Conservation (phyloP, 2,797 vertebrate species). For the Argentina silus region DNA sequence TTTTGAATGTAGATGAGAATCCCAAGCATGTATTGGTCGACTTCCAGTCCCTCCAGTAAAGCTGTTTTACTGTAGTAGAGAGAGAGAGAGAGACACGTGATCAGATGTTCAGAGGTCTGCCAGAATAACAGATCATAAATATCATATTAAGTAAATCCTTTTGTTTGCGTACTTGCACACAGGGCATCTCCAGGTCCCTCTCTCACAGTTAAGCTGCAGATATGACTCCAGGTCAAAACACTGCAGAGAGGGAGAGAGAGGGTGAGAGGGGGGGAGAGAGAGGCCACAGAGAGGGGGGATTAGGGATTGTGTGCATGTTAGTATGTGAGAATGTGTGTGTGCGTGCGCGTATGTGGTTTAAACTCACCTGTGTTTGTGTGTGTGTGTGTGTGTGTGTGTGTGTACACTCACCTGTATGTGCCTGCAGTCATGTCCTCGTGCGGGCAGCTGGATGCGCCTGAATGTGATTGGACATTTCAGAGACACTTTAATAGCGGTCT, state of each 20-base stretch:
- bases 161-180: slow-evolving; percentile 91
- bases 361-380: not conserved
- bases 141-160: not conserved
- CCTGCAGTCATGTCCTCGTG: slow-evolving; percentile 91
- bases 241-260: slow-evolving; percentile 59
- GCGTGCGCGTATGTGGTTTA: not conserved
- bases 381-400: slow-evolving; percentile 3
- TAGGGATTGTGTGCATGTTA: not conserved
- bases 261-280: not conserved
- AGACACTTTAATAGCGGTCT: slow-evolving; percentile 96
- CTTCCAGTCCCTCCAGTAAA: slow-evolving; percentile 91
- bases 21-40: slow-evolving; percentile 97
- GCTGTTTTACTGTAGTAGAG: slow-evolving; percentile 87
- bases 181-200: slow-evolving; percentile 95
- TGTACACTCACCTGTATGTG: slow-evolving; percentile 88
- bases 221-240: slow-evolving; percentile 97
- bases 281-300: not conserved
- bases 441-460: slow-evolving; percentile 94
- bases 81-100: not conserved
- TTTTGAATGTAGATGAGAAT: slow-evolving; percentile 95
- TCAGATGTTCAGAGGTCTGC: not conserved
- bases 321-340: not conserved
- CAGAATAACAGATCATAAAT: not conserved
- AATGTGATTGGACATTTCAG: slow-evolving; percentile 97
- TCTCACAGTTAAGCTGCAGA: slow-evolving; percentile 94